Evolutionary conservation across 1,140 invertebrate species (phyloP).

Genomic region (Argopecten irradians): DNA sequence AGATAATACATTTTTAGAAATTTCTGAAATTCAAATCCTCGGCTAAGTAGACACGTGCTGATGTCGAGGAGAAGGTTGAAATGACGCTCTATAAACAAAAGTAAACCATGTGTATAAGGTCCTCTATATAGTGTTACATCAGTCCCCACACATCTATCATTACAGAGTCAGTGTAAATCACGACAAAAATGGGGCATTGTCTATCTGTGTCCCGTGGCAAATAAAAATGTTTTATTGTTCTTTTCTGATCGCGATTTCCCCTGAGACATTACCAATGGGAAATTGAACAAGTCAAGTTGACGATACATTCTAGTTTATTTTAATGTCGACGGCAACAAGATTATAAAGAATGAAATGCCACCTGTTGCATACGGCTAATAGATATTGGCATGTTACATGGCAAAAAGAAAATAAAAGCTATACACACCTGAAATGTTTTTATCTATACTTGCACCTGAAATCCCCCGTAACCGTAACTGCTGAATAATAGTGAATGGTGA

Average conservation of each 20-base stretch:
- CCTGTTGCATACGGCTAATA: background rate
- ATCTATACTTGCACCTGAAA: background rate
- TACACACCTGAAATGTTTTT: background rate
- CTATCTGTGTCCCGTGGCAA: background rate
- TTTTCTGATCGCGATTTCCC: background rate
- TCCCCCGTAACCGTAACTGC: background rate
- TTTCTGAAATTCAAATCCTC: no score
- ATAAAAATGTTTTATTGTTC: background rate
- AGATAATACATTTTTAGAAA: no score
- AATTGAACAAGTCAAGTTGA: background rate
- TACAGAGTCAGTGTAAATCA: no score
- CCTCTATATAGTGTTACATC: no score
- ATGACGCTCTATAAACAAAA: no score
- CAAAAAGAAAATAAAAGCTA: background rate
- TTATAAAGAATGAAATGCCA: background rate
- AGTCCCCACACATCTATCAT: no score
- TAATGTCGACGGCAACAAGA: background rate
- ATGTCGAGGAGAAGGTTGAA: no score
- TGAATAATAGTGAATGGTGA: background rate
- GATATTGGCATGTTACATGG: constrained; percentile 5
- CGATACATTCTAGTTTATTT: background rate
- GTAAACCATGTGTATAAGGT: no score
- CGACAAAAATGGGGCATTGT: no score
- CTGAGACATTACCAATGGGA: background rate
- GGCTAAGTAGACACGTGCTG: no score